These are phyloP conservation scores for Silurus lanzhouensis DNA, from an alignment of 2,797 vertebrate genomes.

Conservation along the genomic window DNA sequence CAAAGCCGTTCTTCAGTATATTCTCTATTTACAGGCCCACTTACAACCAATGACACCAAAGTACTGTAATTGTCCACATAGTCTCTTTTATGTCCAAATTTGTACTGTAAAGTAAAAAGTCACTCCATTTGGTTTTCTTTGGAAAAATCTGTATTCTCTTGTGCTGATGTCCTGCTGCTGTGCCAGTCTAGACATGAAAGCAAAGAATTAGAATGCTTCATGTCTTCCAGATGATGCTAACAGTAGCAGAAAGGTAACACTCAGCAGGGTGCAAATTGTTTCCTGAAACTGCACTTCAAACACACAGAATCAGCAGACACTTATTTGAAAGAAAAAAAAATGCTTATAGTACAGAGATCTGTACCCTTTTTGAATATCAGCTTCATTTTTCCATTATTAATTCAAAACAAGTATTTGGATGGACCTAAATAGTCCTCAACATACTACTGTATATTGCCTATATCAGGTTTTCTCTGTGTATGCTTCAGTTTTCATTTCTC, in stretches of 20 bases:
- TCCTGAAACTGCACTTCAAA: not conserved
- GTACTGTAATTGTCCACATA: not conserved
- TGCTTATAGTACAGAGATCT: not conserved
- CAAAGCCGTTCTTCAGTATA: not conserved
- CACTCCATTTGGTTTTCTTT: not conserved
- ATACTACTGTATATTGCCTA: not conserved
- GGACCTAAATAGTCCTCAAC: not conserved
- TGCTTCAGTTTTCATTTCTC: not conserved
- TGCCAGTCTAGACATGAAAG: constrained; percentile 61
- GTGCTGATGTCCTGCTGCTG: not conserved
- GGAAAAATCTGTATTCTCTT: constrained; percentile 17
- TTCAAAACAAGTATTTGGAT: too few relatives aligned
- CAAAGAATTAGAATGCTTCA: constrained; percentile 36
- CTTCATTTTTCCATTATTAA: not conserved
- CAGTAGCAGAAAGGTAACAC: constrained; percentile 49
- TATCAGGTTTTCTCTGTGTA: not conserved
- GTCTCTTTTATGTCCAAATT: not conserved
- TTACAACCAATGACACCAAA: not conserved
- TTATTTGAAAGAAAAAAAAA: not conserved
- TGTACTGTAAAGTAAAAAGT: not conserved
- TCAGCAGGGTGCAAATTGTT: constrained; percentile 56
- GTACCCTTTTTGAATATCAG: too few relatives aligned
- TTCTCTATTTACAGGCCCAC: not conserved
- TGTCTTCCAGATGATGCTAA: constrained; percentile 56
- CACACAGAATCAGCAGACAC: constrained; percentile 1